A percentile compares a stretch with the other conserved stretches of the same genome.
Conservation (phyloP, 2,113 vertebrate genomes). For the Aptenodytes patagonicus region DNA sequence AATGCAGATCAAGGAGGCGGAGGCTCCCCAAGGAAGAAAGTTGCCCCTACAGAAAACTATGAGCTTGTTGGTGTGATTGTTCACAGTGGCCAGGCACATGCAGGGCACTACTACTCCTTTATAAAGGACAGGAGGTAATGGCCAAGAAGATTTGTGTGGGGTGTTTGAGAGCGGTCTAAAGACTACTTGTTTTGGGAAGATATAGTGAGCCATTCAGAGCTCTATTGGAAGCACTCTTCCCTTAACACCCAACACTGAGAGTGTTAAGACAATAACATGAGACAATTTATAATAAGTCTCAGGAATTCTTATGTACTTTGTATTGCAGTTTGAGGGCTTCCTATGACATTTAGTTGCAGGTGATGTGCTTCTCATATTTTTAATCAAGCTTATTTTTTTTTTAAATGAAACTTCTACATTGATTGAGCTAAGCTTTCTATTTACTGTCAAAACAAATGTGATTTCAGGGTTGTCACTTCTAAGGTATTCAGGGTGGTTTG, state of each 20-base stretch:
- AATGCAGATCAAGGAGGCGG: constrained; percentile 80
- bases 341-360: neutral
- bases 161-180: neutral
- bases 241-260: neutral
- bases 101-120: constrained; percentile 98
- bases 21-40: constrained; percentile 94
- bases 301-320: neutral
- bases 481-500: neutral
- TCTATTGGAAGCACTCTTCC: neutral
- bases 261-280: neutral
- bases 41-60: constrained; percentile 97
- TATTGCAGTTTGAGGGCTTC: neutral
- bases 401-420: neutral
- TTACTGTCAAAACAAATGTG: neutral
- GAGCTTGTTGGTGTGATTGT: constrained; percentile 97
- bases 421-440: neutral
- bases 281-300: neutral
- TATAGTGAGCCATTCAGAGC: neutral
- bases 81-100: constrained; percentile 96
- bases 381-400: neutral
- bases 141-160: neutral
- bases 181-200: neutral
- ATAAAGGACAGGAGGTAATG: constrained; percentile 94
- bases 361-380: neutral
- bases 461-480: neutral